Evolutionary conservation across 2,888 invertebrate species (phyloP), one percentile per base, ranked within the genome.

Genomic region (Mythimna vitellina): DNA sequence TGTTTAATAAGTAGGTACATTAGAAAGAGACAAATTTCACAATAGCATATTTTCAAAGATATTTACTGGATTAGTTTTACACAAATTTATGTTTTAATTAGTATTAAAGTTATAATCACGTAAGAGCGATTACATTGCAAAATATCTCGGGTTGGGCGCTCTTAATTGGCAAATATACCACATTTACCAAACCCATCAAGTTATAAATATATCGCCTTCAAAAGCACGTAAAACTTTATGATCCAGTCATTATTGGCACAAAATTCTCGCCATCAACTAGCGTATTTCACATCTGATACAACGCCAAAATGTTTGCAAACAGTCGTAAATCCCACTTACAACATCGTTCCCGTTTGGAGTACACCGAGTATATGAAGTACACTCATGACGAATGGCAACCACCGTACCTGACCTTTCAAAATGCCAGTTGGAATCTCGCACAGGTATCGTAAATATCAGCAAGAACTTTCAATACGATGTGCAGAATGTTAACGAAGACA

Each of bases 401-500:
- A 75, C 64, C 62, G 60, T 56, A 22, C 22, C 64, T 78, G 76
- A 87, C 89, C 85, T 88, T 86, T 75, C 53, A 62, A 87, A 86
- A 88, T 88, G 83, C 81, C 88, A 86, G 75, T 49, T 69, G 62
- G 58, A 74, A 74, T 82, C 73, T 62, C 68, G 66, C 63, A 66
- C 60, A 72, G 68, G 77, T 42, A 76, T 68, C 74, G 62, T 77
- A 77, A 79, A 80, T 68, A 81, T 75, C 79, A 71, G 29, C 76
- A 62, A 73, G 70, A 42, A 70, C 79, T 76, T 80, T 78, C 70
- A 70, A 76, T 78, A 72, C 72, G 72, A 81, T 73, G 73, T 51
- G 53, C 66, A 76, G 87, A 79, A 88, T 88, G 85, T 89, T 87
- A 89, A 89, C 84, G 85, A 88, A 89, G 85, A 87, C 86, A 82